phyloP scores from a whole-genome alignment of 1,140 invertebrate species.

The Globodera rostochiensis region DNA sequence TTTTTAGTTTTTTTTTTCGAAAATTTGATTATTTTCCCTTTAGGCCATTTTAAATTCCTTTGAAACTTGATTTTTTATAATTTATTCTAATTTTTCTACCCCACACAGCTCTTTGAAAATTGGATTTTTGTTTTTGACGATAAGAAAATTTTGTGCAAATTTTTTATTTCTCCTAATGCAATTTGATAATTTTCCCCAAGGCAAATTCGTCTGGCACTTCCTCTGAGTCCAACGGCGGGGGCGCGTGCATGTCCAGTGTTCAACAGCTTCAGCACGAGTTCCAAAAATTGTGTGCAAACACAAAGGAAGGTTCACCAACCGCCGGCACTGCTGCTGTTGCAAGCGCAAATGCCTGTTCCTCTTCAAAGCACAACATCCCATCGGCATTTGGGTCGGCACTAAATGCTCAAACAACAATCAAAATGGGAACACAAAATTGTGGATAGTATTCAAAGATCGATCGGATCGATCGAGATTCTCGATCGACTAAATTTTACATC shows the following conservation, averaged over 20 bases:
- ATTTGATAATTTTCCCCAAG: background rate
- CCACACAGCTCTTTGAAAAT: no score
- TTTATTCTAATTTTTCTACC: no score
- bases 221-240: constrained; percentile 23
- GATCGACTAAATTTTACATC: no score
- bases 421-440: background rate
- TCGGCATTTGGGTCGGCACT: background rate
- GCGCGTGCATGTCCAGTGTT: constrained; percentile 29
- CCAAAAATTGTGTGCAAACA: constrained; percentile 56
- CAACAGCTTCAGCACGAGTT: constrained; percentile 62
- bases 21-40: no score
- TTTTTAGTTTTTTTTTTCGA: no score
- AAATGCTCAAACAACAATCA: constrained; percentile 14
- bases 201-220: background rate
- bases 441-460: background rate
- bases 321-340: background rate
- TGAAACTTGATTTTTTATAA: no score
- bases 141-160: no score
- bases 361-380: background rate
- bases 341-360: background rate
- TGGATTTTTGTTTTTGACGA: no score
- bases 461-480: background rate
- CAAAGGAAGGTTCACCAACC: constrained; percentile 22
- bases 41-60: no score
- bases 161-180: no score